Conservation (phyloP, 2,113 vertebrate species). For the Lycocorax pyrrhopterus region DNA sequence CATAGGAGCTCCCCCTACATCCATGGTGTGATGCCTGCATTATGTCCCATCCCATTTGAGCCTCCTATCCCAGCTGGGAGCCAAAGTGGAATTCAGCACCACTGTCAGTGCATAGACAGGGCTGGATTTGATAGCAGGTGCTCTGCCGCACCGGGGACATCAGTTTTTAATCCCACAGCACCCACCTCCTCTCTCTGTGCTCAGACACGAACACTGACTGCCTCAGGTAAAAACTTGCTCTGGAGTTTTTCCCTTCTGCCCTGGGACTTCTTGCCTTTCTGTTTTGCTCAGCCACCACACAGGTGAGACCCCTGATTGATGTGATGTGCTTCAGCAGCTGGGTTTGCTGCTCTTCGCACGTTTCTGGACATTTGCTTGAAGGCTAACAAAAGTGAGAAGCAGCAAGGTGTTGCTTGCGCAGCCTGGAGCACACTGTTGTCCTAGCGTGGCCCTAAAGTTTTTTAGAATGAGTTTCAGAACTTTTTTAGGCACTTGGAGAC, state of each 20-base stretch:
- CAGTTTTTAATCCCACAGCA: background rate
- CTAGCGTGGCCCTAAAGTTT: background rate
- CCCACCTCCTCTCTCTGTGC: background rate
- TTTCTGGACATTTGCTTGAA: background rate
- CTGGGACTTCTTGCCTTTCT: background rate
- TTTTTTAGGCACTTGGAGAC: background rate
- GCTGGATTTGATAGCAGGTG: background rate
- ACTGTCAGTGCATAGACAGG: background rate
- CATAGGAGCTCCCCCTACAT: accelerated
- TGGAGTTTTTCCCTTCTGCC: background rate
- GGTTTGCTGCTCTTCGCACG: background rate
- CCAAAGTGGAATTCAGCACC: background rate
- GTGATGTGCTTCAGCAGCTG: background rate
- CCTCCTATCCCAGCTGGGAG: background rate
- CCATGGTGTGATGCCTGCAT: background rate
- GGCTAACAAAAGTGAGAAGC: background rate
- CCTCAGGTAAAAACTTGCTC: background rate
- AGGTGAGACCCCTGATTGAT: background rate
- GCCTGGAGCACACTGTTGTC: background rate
- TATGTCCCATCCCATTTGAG: background rate
- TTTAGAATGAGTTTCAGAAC: background rate
- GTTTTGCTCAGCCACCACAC: background rate
- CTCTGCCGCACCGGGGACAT: background rate
- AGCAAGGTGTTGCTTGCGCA: background rate
- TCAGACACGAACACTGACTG: background rate